Conservation (phyloP, 1,140 invertebrate species). For the Mycetomoellerius zeteki region DNA sequence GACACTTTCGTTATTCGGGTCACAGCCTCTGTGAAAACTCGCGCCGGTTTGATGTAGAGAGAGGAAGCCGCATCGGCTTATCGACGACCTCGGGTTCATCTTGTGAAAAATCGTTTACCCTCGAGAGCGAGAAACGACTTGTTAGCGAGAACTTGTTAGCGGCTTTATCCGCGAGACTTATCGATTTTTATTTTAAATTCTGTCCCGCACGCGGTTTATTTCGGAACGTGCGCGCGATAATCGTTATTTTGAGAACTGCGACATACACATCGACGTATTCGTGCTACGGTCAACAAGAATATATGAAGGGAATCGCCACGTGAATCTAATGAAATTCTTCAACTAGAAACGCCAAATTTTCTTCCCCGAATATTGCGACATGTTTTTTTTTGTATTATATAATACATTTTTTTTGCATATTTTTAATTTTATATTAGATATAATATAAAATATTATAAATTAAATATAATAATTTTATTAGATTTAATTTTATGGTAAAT, state of each 20-base stretch:
- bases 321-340: neutral
- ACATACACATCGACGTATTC: conserved; percentile 12
- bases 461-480: neutral
- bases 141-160: conserved; percentile 25
- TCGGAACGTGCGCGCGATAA: conserved; percentile 34
- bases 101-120: conserved; percentile 46
- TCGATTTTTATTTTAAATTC: conserved; percentile 38
- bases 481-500: neutral
- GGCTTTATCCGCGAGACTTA: conserved; percentile 4
- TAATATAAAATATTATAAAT: too few species aligned
- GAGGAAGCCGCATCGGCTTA: conserved; percentile 55
- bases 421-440: conserved; percentile 8
- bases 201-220: conserved; percentile 38
- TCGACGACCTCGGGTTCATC: conserved; percentile 51
- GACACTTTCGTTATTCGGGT: conserved; percentile 66
- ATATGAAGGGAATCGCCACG: neutral
- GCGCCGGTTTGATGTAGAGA: neutral
- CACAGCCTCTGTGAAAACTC: conserved; percentile 25
- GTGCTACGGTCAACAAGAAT: neutral
- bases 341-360: neutral
- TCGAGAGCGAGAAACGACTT: neutral
- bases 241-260: conserved; percentile 33
- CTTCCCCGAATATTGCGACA: neutral
- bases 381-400: neutral
- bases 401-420: neutral